Base-by-base conservation (phyloP, 1,140 invertebrate genomes). In the Bursaphelenchus mucronatus region DNA sequence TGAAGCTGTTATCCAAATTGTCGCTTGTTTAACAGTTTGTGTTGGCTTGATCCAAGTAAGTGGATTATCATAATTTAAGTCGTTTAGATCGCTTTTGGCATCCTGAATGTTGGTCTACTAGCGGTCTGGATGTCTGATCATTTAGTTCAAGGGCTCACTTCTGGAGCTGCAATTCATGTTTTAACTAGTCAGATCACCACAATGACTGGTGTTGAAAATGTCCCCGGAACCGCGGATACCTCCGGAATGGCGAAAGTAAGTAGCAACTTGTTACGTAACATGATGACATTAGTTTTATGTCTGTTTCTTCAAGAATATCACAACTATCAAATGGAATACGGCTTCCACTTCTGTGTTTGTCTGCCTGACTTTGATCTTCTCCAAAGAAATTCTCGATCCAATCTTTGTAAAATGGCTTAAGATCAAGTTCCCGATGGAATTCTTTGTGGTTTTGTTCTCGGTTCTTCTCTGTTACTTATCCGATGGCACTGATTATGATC, bases 161-260 rank as follows among this genome's bases (percentile, higher is more conserved):
- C 83, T 2, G 84, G 83, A 7, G 83, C 83, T 11, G 82, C 83
- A 2, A 78, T 83, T 61, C 84, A 85, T 66, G 83, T 85, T 0
- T 81, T 85, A 49, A 82, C 83, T 13, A 83, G 80, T 66, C 84
- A 84, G 69, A 74, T 85, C n/a, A 82, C 80, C 56, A 76, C 81
- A 53, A 76, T 84, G n/a, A 82, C 84, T 65, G 83, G 83, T 44
- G 72, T 84, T 17, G 45, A 64, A 58, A 75, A 77, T 54, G 21
- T 71, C 3, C 71, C 73, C 9, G 40, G 47, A 56, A 73, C 71
- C 39, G 65, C 46, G 63, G 66, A 66, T 40, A 39, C 47, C 44
- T 70, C 73, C 53, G 69, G 50, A 67, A 15, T 72, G 11, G 53
- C 55, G 13, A 66, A 66, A 41, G 64, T 73, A 61, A 15, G 11